Conservation (phyloP, 2,888 invertebrate genomes). For the Empis stercorea region DNA sequence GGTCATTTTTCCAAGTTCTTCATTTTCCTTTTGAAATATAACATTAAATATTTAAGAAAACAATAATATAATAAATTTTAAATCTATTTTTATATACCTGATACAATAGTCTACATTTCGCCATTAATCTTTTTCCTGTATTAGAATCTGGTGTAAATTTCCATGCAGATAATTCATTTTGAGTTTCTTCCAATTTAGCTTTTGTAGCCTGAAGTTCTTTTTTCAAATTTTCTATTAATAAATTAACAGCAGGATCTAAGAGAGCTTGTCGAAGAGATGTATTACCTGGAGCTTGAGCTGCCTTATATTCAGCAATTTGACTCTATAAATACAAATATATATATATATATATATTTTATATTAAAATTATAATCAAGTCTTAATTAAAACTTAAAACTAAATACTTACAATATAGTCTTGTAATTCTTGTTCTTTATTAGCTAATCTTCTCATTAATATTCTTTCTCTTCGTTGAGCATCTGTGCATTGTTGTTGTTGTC, state of each 20-base stretch:
- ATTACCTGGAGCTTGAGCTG: constrained; percentile 67
- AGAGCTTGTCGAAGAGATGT: constrained; percentile 67
- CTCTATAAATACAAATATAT: constrained; percentile 43
- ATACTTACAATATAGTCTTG: constrained; percentile 85
- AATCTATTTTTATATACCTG: constrained; percentile 37
- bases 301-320: constrained; percentile 88
- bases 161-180: constrained; percentile 96
- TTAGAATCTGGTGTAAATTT: constrained; percentile 99
- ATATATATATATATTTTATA: neutral
- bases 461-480: constrained; percentile 87
- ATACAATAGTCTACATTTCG: constrained; percentile 85
- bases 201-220: constrained; percentile 81
- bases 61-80: neutral
- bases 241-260: constrained; percentile 90
- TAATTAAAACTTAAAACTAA: neutral
- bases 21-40: constrained; percentile 87
- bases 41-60: no score
- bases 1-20: constrained; percentile 91
- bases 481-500: constrained; percentile 64
- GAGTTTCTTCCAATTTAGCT: constrained; percentile 88
- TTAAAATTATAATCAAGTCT: no score
- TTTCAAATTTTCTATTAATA: constrained; percentile 79
- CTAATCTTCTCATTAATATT: constrained; percentile 78
- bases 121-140: constrained; percentile 96
- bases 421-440: constrained; percentile 92